Evolutionary conservation across 2,113 vertebrate species (phyloP), one percentile per base, ranked within the genome.

Genomic region (Takifugu flavidus): DNA sequence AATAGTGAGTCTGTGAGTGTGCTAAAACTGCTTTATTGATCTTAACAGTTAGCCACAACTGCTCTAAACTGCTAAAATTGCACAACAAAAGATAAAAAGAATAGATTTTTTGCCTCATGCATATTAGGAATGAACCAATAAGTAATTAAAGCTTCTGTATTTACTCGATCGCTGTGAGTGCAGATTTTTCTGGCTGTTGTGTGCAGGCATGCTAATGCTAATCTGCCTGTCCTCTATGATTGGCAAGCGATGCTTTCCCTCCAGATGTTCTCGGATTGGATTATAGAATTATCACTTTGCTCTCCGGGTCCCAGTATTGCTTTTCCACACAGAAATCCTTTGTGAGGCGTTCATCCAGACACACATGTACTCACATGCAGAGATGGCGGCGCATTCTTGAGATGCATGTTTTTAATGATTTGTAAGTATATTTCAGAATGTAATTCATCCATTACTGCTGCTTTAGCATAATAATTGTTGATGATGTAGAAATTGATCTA

Each of bases 221-320:
- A 74, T 84, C 82, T 62, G 55, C 70, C 59, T 70, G 67, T 65
- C 61, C 39, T 14, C 70, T 68, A 57, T 77, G 83, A 86, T 84
- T 84, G 83, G 76, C 82, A 56, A 42, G 78, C 82, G 82, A n/a
- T 3, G 52, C 75, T 72, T 64, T 80, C 63, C 59, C 72, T 78
- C 79, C 83, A 88, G 86, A 84, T 86, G 84, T 86, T 86, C 69
- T 65, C 0, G 62, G 70, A 84, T 83, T 83, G 79, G 83, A 88
- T 88, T 87, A 84, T 54, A 64, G 77, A 67, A 63, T 82, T 77
- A 82, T 84, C 76, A 70, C 77, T 62, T 82, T 65, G 73, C 72
- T 62, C 65, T 70, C 57, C 77, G 69, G 56, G 66, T 61, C 57
- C 77, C 70, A 59, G 66, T 61, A 63, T 85, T 85, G 66, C 81